Evolutionary conservation across 1,140 invertebrate genomes (phyloP), one percentile per base, ranked within the genome.

Genomic region (Tachypleus tridentatus): DNA sequence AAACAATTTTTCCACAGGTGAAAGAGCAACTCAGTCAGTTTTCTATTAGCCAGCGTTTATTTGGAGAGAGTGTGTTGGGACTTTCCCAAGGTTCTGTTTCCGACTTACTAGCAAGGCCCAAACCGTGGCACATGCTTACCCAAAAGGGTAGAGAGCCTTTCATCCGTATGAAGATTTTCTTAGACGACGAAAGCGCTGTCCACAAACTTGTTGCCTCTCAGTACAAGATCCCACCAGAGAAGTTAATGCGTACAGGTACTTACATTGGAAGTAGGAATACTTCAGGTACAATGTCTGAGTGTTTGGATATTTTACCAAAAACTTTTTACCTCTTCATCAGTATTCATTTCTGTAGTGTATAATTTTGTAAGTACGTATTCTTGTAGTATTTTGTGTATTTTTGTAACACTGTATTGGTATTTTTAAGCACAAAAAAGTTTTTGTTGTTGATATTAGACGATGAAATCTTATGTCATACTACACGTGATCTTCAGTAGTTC

Each of bases 1-100:
- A 53, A 54, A 49, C 60, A 61, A 57, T 56, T 58, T 66, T 48
- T 52, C 63, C 72, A 5, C 72, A 87, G 81, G 85, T 99, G 4
- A 98, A 98, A 79, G 96, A 99, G 77, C 92, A 95, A 69, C 80
- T 99, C 57, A 96, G 91, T 71, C 93, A 98, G 77, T 98, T 97
- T 80, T 98, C 94, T 61, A 98, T 99, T 72, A 98, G 94, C 66
- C 97, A 99, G 79, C 83, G 97, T 66, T 80, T 99, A 58, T 99
- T 99, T 76, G 97, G 97, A 29, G 97, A 99, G 76, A 93, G 89
- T 3, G 94, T 99, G 8, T 80, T 99, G 57, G 97, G 97, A 0
- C 79, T 99, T 57, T 98, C 94, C 0, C 92, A 96, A 76, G 94
- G 94, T 10, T 94, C 91, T 1, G 94, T 97, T 0, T 96, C 92